Evolutionary conservation across 2,797 vertebrate species (phyloP), one percentile per base, ranked within the genome.

Genomic region (Rhabdomys pumilio): DNA sequence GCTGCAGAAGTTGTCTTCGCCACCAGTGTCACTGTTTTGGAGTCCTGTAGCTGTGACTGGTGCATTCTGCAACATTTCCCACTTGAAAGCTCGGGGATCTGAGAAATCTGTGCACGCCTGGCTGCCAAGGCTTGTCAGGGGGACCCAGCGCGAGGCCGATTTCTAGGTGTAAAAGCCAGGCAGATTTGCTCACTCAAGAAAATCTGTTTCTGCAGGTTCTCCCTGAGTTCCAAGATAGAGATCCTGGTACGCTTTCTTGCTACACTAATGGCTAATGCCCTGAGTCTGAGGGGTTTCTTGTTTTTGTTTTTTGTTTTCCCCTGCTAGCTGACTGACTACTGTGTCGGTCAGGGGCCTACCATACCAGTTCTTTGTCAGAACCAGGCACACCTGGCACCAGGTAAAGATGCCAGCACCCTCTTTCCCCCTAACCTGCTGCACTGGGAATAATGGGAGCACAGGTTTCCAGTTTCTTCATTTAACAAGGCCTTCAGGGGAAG

Each of bases 141-240:
- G 95, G 97, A 97, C 96, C 97, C 97, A 97, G 96, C 9, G 72
- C 14, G 90, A 93, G 97, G 97, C 97, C 89, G 90, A 95, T 93
- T 97, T 93, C 89, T 97, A 97, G 96, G 98, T 97, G 98, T 98
- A 97, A 98, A 97, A 98, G 96, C 96, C 94, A 96, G 89, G 97
- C 98, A 98, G 98, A 98, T 98, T 96, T 95, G 86, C 96, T 98
- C 97, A 95, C 97, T 97, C 95, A 96, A 97, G 96, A 97, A 96
- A 98, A 98, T 98, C 98, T 98, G 97, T 96, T 96, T 97, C 82
- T 97, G 94, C 95, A 97, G 96, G 97, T 98, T 98, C 65, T 61
- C 96, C 91, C 65, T 93, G 80, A 94, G 55, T 94, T 97, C 84
- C 94, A 94, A 97, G 96, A 95, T n/a, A 53, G 31, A 86, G 92